Evolutionary conservation across 2,113 vertebrate species (phyloP), one percentile per base, ranked within the genome.

Genomic region (Thymallus thymallus): DNA sequence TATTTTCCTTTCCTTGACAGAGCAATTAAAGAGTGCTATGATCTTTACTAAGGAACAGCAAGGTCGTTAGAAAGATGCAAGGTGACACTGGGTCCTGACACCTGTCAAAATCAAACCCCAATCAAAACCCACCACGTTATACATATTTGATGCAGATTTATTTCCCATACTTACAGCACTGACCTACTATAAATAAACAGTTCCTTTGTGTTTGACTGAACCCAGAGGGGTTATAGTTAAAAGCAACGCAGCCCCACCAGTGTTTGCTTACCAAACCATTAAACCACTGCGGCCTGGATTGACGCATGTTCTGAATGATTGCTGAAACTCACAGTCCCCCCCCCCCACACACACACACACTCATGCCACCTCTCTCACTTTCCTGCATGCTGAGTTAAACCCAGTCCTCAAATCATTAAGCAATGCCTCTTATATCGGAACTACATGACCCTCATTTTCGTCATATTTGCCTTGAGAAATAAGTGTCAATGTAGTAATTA

Each of bases 361-460:
- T n/a, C n/a, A n/a, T n/a, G n/a, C 13, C 29, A 45, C 58, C 60
- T 12, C 46, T 61, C 77, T 16, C 6, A 63, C 46, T 20, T 22
- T 30, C 30, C 48, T 24, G 68, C 26, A 20, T 23, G 35, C 70
- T 62, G 69, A 72, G 68, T 68, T 68, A 77, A 65, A 71, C 61
- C 45, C 67, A 5, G 68, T 61, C 61, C 63, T 58, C 69, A 67
- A 51, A 46, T 64, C 68, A 66, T 75, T 73, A 78, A 70, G 58
- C 67, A 58, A 10, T 10, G n/a, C 41, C 30, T 46, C 18, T 51
- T 63, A 18, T 13, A 24, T 4, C 62, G 35, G 29, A 68, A 74
- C 68, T 45, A 68, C 68, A 61, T 61, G 73, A 72, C 73, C 77
- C 69, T 75, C 58, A 79, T 79, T 75, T 68, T 55, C 69, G 5